Base-by-base conservation (phyloP, 2,888 invertebrate genomes). In the Didymodactylos carnosus region DNA sequence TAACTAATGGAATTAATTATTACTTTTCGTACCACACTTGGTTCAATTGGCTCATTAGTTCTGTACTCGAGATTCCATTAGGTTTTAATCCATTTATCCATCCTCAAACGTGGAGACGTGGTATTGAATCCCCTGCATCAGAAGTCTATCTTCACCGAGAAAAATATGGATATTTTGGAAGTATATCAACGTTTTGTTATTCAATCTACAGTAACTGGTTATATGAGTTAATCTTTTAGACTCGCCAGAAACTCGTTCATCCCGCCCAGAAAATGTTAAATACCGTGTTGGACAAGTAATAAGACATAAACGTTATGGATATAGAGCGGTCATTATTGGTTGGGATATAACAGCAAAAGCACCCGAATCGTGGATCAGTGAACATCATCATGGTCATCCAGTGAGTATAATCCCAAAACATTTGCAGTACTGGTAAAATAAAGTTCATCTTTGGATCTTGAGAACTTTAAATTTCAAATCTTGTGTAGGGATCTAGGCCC, bases 211-310 rank as follows among this genome's bases (percentile, higher is more conserved):
- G 3, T 19, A 49, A 6, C 19, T 49, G 11, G 23, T 23, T 16
- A 4, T 19, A 19, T 23, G 27, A 40, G 14, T 46, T n/a, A n/a
- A n/a, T n/a, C n/a, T n/a, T n/a, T n/a, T n/a, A 73, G 74, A 71
- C 14, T 74, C 74, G 19, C 71, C 74, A 29, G 35, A 25, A 10
- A 62, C 40, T 25, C 78, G 86, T 72, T 79, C 78, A 70, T 80
- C 81, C 14, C 79, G 85, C 27, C 81, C 84, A 3, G 79, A 82
- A 2, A 76, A 80, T 70, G 82, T 86, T 4, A 80, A 82, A 71
- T 86, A 80, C 78, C 80, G 84, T 29, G 81, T 87, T 27, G 87
- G 87, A 1, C 86, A 87, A 79, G 86, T 86, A 39, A 81, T 86
- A 46, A 78, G 79, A 75, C 86, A 86, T 76, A 84, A 82, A 77